Base-by-base conservation (phyloP, 2,113 vertebrate genomes). In the Chamaea fasciata region DNA sequence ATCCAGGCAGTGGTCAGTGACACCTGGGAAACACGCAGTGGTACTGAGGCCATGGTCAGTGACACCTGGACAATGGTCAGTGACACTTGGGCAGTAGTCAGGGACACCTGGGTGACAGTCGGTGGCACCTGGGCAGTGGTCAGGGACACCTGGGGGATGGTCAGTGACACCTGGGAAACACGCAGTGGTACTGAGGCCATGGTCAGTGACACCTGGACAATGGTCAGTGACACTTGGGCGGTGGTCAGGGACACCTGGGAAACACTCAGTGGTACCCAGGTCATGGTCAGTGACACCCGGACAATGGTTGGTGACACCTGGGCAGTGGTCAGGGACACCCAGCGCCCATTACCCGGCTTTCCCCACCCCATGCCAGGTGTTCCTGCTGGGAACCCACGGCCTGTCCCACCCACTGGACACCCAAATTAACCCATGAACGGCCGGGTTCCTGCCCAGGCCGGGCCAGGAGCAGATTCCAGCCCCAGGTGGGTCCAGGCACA, bases 101-200 rank as follows among this genome's bases (percentile, higher is more conserved):
- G 44, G 44, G 44, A 33, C 69, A n/a, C 17, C 5, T n/a, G n/a
- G n/a, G n/a, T n/a, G n/a, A n/a, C n/a, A n/a, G n/a, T n/a, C 47
- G 17, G 7, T 14, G 35, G 30, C 10, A 49, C 5, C 4, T 10
- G 12, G 46, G 18, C 3, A 2, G 2, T 7, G 8, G 16, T 9
- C n/a, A n/a, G n/a, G n/a, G 75, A 62, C 60, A 63, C 27, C 18
- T 63, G 59, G 37, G 37, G 37, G 37, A 10, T 3, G 21, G 20
- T 23, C 49, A 30, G 21, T 24, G 77, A 56, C 33, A 55, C 1
- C 6, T 9, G 13, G 33, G 4, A 15, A 11, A 1, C 37, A 42
- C 20, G 19, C 13, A 14, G 41, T 41, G 41, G 14, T 13, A 41
- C 14, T 6, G 6, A 13, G 41, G 41, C 41, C 12, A 13, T 41